Conservation (phyloP, 1,140 invertebrate genomes). For the Nymphalis io region DNA sequence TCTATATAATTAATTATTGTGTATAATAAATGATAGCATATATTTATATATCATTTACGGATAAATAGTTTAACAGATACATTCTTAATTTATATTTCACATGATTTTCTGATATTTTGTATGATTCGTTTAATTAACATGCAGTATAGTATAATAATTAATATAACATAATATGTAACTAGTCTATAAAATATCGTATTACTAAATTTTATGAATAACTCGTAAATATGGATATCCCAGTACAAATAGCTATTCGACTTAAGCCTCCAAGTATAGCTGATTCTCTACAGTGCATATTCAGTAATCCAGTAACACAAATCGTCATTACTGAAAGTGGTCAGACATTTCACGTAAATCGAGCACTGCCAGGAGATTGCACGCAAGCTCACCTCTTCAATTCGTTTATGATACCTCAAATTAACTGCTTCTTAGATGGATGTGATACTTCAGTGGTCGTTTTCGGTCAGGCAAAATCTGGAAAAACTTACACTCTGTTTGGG, state of each 20-base stretch:
- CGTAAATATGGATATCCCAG: constrained; percentile 80
- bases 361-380: constrained; percentile 81
- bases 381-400: constrained; percentile 74
- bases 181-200: neutral
- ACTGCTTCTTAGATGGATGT: constrained; percentile 85
- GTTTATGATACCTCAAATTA: constrained; percentile 80
- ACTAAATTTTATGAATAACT: neutral
- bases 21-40: too few relatives aligned
- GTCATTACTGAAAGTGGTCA: constrained; percentile 81
- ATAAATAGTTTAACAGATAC: too few relatives aligned
- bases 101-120: too few relatives aligned
- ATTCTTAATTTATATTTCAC: too few relatives aligned
- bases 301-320: constrained; percentile 80
- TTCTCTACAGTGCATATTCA: constrained; percentile 80
- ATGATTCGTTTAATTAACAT: too few relatives aligned
- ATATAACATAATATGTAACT: neutral
- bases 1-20: too few relatives aligned
- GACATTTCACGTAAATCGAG: constrained; percentile 83
- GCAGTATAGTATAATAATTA: neutral
- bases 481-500: constrained; percentile 90
- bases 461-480: constrained; percentile 89
- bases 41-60: too few relatives aligned
- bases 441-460: constrained; percentile 89
- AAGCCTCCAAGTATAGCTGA: constrained; percentile 75
- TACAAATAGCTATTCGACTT: constrained; percentile 82